phyloP scores from a whole-genome alignment of 1,140 invertebrate genomes.

The Oppia nitens region DNA sequence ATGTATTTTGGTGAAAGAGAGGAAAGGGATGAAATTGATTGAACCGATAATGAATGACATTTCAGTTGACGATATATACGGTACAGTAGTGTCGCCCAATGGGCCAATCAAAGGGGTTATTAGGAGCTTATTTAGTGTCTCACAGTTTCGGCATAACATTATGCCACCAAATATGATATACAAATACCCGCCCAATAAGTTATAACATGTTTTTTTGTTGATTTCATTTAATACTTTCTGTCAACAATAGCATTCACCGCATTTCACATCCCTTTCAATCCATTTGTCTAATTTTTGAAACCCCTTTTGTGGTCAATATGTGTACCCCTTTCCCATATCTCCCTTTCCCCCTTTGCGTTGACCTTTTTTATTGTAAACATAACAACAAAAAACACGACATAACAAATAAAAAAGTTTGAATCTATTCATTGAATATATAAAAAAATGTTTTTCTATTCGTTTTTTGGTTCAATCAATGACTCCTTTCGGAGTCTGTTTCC shows the following conservation, averaged over 20 bases:
- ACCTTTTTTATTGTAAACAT: neutral
- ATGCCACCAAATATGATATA: neutral
- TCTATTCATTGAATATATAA: no score
- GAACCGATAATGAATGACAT: no score
- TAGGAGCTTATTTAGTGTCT: neutral
- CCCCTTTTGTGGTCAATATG: neutral
- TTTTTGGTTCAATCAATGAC: no score
- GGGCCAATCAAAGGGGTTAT: neutral
- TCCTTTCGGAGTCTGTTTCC: no score
- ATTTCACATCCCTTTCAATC: neutral
- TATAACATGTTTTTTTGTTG: neutral
- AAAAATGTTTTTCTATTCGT: no score
- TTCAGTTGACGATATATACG: no score
- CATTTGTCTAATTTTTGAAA: neutral
- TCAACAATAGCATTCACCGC: neutral
- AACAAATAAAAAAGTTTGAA: no score
- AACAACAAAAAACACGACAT: neutral
- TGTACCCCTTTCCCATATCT: neutral
- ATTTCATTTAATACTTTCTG: neutral
- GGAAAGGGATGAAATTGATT: no score
- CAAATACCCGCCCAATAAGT: neutral
- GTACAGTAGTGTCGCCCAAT: no score
- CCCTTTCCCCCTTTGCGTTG: neutral
- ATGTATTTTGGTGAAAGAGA: no score
- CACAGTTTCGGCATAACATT: no score